Conservation (phyloP, 1,140 invertebrate species). For the Araneus ventricosus region DNA sequence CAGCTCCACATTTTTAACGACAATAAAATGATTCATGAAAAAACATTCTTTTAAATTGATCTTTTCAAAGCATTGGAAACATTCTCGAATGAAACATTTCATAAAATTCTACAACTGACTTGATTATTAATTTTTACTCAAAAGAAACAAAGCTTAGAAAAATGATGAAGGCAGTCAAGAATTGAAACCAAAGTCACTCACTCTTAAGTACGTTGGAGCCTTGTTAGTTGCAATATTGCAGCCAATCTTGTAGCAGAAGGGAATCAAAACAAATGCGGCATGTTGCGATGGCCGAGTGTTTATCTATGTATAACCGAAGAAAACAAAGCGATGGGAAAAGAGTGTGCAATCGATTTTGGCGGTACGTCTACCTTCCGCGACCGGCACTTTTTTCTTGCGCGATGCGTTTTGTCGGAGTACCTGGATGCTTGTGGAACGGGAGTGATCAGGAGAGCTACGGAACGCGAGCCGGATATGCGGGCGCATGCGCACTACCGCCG, state of each 20-base stretch:
- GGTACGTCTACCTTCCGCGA: slow-evolving; percentile 26
- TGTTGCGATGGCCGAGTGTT: not conserved
- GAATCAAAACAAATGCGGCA: slow-evolving; percentile 25
- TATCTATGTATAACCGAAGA: not conserved
- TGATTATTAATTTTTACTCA: not conserved
- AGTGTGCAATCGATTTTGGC: not conserved
- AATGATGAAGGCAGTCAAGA: not conserved
- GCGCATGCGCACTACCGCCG: not conserved
- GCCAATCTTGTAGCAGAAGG: not conserved
- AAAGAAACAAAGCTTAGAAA: not conserved
- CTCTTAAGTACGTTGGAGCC: no score
- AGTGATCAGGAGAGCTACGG: not conserved
- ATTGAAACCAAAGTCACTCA: not conserved
- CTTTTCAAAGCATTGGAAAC: no score
- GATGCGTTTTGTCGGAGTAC: slow-evolving; percentile 10
- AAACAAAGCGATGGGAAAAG: slow-evolving; percentile 16
- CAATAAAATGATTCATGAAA: no score
- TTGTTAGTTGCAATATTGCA: not conserved
- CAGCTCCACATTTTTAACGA: no score
- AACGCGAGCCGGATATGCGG: not conserved
- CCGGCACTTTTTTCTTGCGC: not conserved
- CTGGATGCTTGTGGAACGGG: slow-evolving; percentile 26
- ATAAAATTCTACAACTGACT: no score
- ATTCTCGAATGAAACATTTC: no score
- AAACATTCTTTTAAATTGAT: no score